Percentiles rank a stretch among this genome's conserved stretches.
Evolutionary conservation across 30 jellyfish, hydroid and myxozoan species (phyloP).

Genomic region (Chrysaora quinquecirrha): DNA sequence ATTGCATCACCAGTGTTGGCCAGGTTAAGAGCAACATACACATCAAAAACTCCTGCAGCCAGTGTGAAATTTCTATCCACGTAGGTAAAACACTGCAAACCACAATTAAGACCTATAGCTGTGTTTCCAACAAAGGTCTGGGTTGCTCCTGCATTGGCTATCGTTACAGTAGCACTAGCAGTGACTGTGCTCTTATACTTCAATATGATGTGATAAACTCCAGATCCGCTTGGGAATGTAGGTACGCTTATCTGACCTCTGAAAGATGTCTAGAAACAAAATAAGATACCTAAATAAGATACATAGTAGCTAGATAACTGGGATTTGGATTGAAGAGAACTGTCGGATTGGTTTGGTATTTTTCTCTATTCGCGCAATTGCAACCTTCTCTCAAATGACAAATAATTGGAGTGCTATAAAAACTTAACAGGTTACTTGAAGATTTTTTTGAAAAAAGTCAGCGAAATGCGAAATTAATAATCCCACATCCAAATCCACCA

Average conservation of each 20-base stretch:
- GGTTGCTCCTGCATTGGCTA: background rate
- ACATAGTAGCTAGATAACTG: too few species aligned
- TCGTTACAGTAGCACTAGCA: conserved; percentile 23
- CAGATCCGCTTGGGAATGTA: conserved; percentile 33
- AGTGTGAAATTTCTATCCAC: conserved; percentile 26
- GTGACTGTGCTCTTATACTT: conserved; percentile 43
- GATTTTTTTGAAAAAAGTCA: too few species aligned
- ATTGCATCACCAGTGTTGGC: conserved; percentile 5
- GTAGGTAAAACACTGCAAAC: conserved; percentile 34
- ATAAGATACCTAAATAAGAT: too few species aligned
- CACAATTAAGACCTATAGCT: conserved; percentile 35
- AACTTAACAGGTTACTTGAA: too few species aligned
- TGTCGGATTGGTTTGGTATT: too few species aligned
- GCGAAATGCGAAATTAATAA: too few species aligned
- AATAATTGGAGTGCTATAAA: too few species aligned
- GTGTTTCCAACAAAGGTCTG: background rate
- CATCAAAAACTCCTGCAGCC: conserved; percentile 53
- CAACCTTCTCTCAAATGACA: too few species aligned
- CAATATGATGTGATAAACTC: conserved; percentile 43
- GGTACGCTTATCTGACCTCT: conserved; percentile 64
- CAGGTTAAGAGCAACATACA: conserved; percentile 19
- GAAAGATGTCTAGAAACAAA: conserved; percentile 16
- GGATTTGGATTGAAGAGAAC: too few species aligned
- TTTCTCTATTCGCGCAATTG: too few species aligned
- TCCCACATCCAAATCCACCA: too few species aligned